These are phyloP conservation scores for Lamprologus lemairii DNA, from an alignment of 2,113 vertebrate genomes.

Conservation along the genomic window DNA sequence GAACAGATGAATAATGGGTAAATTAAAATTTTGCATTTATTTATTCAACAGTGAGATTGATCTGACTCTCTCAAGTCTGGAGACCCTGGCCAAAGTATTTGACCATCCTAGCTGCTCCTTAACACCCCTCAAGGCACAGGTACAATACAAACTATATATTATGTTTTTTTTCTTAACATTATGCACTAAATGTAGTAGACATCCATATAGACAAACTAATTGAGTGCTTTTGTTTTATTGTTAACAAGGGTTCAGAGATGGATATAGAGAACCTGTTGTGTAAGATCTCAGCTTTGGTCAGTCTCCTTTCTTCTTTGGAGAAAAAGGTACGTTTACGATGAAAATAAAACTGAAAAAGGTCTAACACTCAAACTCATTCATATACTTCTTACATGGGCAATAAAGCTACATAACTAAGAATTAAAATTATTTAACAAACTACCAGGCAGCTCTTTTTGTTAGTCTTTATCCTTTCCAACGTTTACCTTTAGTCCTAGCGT, in stretches of 20 bases:
- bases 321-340: conserved; percentile 68
- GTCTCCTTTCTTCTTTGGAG: conserved; percentile 78
- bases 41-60: conserved; percentile 77
- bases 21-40: not conserved
- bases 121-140: conserved; percentile 66
- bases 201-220: not conserved
- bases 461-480: not conserved
- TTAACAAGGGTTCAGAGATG: conserved; percentile 57
- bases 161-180: not conserved
- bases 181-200: not conserved
- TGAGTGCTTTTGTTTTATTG: not conserved
- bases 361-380: not conserved
- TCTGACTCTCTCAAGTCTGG: conserved; percentile 75
- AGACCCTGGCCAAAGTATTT: conserved; percentile 79
- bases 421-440: not conserved
- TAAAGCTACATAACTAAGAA: not conserved
- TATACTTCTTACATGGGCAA: not conserved
- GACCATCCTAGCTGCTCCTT: conserved; percentile 66
- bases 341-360: not conserved
- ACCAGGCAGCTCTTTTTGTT: not conserved
- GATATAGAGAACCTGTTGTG: conserved; percentile 75
- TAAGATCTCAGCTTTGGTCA: conserved; percentile 77
- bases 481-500: not conserved
- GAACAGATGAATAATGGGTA: not conserved
- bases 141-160: not conserved